These are phyloP conservation scores for Gerris lacustris DNA, from an alignment of 2,888 invertebrate genomes.

Conservation along the genomic window DNA sequence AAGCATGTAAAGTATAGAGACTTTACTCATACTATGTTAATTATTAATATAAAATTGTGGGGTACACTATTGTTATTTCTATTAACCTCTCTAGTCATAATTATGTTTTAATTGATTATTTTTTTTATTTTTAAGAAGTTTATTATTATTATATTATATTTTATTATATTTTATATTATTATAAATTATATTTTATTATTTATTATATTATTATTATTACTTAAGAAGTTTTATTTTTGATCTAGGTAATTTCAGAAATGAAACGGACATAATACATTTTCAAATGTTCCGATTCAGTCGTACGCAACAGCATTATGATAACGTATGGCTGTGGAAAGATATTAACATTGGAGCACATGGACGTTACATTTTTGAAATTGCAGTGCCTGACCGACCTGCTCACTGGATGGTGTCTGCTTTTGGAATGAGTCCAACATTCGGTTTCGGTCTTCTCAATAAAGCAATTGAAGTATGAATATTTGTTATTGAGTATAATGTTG, in stretches of 20 bases:
- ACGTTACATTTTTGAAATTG: constrained; percentile 69
- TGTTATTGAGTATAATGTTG: constrained; percentile 10
- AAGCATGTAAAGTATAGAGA: no score
- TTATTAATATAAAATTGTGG: no score
- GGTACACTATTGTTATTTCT: no score
- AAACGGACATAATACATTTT: constrained; percentile 58
- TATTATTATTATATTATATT: constrained; percentile 23
- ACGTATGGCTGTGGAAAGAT: constrained; percentile 92
- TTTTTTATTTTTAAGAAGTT: neutral
- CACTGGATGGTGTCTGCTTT: constrained; percentile 91
- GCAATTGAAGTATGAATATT: constrained; percentile 52
- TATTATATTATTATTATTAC: constrained; percentile 9
- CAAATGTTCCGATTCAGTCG: constrained; percentile 76
- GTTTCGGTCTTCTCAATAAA: constrained; percentile 72
- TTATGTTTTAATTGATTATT: no score
- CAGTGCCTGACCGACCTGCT: constrained; percentile 71
- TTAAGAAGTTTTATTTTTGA: constrained; percentile 17
- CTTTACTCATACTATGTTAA: no score
- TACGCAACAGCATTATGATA: constrained; percentile 80
- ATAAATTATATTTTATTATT: neutral
- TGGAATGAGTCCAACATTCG: constrained; percentile 69
- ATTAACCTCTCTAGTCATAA: no score
- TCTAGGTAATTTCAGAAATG: constrained; percentile 48
- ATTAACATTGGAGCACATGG: constrained; percentile 87
- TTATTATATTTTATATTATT: constrained; percentile 5